Conservation (phyloP, 2,797 vertebrate species). For the Iguana delicatissima region DNA sequence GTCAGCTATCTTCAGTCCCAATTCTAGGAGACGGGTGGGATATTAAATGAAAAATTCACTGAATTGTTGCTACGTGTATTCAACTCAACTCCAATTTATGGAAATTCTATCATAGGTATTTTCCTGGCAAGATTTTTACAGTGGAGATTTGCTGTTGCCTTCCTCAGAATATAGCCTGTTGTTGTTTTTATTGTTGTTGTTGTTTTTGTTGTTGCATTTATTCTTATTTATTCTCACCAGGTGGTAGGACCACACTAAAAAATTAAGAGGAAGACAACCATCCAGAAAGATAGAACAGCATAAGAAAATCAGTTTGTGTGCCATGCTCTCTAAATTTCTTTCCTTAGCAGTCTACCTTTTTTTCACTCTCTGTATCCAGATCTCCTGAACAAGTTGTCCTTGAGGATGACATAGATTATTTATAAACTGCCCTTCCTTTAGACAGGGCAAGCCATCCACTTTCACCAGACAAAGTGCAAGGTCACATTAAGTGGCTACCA, state of each 20-base stretch:
- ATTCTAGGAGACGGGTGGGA: too few relatives aligned
- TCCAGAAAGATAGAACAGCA: neutral
- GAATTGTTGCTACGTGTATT: too few relatives aligned
- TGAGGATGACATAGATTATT: neutral
- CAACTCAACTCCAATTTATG: too few relatives aligned
- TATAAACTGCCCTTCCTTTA: slow-evolving; percentile 16
- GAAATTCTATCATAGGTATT: too few relatives aligned
- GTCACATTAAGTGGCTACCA: slow-evolving; percentile 12
- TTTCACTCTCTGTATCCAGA: neutral
- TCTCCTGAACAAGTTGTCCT: neutral
- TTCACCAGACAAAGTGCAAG: slow-evolving; percentile 30
- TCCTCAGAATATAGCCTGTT: too few relatives aligned
- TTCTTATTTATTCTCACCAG: neutral
- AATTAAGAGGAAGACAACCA: too few relatives aligned
- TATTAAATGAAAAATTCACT: too few relatives aligned
- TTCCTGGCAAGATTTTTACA: too few relatives aligned
- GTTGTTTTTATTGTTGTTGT: too few relatives aligned
- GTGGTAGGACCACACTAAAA: neutral
- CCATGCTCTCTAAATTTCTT: neutral
- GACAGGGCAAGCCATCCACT: neutral
- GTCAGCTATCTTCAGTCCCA: too few relatives aligned
- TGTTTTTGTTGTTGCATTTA: too few relatives aligned
- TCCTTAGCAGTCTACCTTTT: neutral
- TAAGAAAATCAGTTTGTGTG: neutral
- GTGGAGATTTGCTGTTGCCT: too few relatives aligned